Base-by-base conservation (phyloP, 92 coral and sea anemone genomes). In the Zoanthus gigantus region DNA sequence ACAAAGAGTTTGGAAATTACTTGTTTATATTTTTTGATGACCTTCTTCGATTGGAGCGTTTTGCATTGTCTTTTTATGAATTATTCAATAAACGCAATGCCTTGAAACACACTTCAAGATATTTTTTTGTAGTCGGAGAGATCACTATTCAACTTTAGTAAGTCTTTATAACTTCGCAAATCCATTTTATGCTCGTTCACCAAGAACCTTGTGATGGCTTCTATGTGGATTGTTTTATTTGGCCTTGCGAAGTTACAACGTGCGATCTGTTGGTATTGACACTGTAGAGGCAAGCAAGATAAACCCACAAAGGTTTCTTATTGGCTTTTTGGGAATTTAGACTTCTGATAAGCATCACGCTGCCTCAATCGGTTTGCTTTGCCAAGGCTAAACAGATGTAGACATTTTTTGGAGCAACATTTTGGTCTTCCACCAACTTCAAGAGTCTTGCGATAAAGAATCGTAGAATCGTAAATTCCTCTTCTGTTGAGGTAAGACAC, bases 301-400 rank as follows among this genome's bases (percentile, higher is more conserved):
- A 61, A 65, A 80, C 85, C 85, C 85, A 45, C 85, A 80, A 80
- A 80, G 15, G 15, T 3, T 56, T 80, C 42, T 63, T 44, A 80
- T 80, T 80, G 85, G 85, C 72, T 65, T 80, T 37, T 63, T 80
- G 17, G 45, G 72, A 80, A 65, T 80, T 80, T 50, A 56, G 85
- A 34, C 60, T 65, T 23, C 23, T 56, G 85, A 80, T 80, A 80
- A 80, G 17, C 68, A 80, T 80, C 85, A 32, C 34, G 50, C 48
- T 32, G 48, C 76, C 23, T 72, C 47, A 3, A 72, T 31, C 76
- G 76, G 47, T 12, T 72, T 7, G n/a, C 50, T 72, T 32, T 72
- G 76, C 50, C 82, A 68, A 65, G 16, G 72, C 72, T 18, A 65
- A 69, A 44, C 85, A 80, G 85, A 80, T 60, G 85, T 61, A 37